Percentiles rank a stretch among this genome's conserved stretches.
Conservation (phyloP, 1,140 invertebrate genomes). For the Tetranychus cinnabarinus region DNA sequence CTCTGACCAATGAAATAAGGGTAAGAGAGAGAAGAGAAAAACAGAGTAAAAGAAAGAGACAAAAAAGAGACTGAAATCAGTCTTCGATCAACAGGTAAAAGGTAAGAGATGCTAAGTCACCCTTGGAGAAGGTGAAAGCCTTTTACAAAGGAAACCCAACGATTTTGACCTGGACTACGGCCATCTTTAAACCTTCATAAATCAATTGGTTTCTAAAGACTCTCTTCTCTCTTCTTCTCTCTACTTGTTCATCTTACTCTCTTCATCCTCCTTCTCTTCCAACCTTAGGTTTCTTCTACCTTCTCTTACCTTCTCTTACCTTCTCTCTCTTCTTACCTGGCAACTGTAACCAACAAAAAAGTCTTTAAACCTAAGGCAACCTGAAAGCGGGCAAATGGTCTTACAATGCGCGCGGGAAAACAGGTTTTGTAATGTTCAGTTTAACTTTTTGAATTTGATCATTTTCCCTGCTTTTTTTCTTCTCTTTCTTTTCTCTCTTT, state of each 20-base stretch:
- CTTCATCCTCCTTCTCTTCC: neutral
- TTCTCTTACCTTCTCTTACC: neutral
- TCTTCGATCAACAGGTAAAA: neutral
- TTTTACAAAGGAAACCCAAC: neutral
- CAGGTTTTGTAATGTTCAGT: neutral
- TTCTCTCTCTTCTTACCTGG: neutral
- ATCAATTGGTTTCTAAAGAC: neutral
- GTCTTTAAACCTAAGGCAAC: neutral
- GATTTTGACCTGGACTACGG: neutral
- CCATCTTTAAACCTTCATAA: neutral
- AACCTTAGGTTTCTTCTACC: neutral
- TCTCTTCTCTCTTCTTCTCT: neutral
- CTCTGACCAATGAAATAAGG: neutral
- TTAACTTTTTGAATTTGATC: neutral
- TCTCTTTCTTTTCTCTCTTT: neutral
- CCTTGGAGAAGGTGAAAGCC: neutral
- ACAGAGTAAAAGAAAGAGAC: neutral
- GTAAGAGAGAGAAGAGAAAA: neutral
- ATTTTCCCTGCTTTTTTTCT: neutral
- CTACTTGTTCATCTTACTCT: neutral
- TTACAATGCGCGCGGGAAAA: neutral
- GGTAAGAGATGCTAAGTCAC: neutral
- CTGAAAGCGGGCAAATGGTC: neutral
- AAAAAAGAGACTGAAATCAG: neutral
- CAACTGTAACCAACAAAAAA: neutral